Base-by-base conservation (phyloP, 2,888 invertebrate genomes). In the Phyllotreta cruciferae region DNA sequence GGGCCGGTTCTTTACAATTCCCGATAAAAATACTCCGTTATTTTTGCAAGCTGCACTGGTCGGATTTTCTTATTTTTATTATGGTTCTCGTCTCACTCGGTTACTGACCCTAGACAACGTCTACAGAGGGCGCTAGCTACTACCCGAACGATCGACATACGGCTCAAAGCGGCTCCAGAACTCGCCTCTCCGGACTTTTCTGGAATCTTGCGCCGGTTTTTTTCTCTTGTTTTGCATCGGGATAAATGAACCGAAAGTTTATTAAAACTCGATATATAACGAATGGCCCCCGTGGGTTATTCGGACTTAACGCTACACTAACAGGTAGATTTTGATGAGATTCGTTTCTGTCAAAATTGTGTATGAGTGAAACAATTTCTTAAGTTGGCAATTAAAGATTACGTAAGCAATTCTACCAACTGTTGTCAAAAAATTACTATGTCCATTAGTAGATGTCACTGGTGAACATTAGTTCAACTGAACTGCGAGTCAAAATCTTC, bases 1-100 rank as follows among this genome's bases (percentile, higher is more conserved):
- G 76, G 77, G 77, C 77, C 76, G 76, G 77, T 76, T 76, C 76
- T 76, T 75, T 71, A 74, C 74, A 77, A 78, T 80, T 79, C 77
- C 75, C 77, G 79, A 79, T 80, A 80, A 81, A 81, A 81, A 80
- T 80, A 74, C 78, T 70, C 81, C 81, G 81, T 81, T 81, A 81
- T 80, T 80, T 80, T 80, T 80, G 78, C 79, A 76, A 69, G 71
- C 70, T 70, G 70, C 70, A 60, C 77, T 75, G 76, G 77, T 77
- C 79, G 79, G 78, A 79, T 80, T 80, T 81, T 79, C 78, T 80
- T 79, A 78, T 79, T 79, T 80, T 79, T 79, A 78, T 79, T 79
- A 72, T 72, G 74, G 75, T 78, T 68, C 77, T 63, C 63, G 78
- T 78, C 77, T 76, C 74, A 72, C 63, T 73, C 76, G 78, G 78